Conservation (phyloP, 2,888 invertebrate genomes). For the Tiphia femorata region DNA sequence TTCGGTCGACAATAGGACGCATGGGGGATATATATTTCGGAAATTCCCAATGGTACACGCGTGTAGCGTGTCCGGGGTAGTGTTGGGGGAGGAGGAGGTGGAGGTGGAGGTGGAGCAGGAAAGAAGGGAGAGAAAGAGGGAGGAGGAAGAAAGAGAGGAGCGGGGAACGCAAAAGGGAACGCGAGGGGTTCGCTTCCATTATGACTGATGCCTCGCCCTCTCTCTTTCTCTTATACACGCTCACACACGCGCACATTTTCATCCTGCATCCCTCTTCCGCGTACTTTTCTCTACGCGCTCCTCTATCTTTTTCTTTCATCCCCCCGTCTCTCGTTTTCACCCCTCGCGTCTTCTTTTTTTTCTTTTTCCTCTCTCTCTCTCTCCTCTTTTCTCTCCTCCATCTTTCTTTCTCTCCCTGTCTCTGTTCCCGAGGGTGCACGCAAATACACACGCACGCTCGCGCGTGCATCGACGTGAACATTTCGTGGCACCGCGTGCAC, state of each 20-base stretch:
- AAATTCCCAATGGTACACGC: conserved; percentile 58
- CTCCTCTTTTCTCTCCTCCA: conserved; percentile 4
- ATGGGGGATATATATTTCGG: conserved; percentile 56
- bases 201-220: conserved; percentile 53
- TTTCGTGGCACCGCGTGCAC: conserved; percentile 2
- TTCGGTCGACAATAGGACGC: conserved; percentile 54
- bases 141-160: not conserved
- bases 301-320: too few species aligned
- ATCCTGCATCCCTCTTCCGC: too few species aligned
- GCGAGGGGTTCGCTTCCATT: conserved; percentile 55
- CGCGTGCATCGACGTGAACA: conserved; percentile 30
- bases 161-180: conserved; percentile 3
- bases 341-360: not conserved
- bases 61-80: conserved; percentile 22
- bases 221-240: conserved; percentile 18
- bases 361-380: not conserved
- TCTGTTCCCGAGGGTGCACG: conserved; percentile 43
- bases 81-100: too few species aligned
- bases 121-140: not conserved
- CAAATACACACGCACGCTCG: conserved; percentile 22
- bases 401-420: conserved; percentile 2
- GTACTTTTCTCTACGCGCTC: too few species aligned
- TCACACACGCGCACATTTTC: too few species aligned
- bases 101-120: not conserved
- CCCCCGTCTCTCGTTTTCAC: not conserved